Evolutionary conservation across 2,888 invertebrate genomes (phyloP).

Genomic region (Caradrina kadenii): DNA sequence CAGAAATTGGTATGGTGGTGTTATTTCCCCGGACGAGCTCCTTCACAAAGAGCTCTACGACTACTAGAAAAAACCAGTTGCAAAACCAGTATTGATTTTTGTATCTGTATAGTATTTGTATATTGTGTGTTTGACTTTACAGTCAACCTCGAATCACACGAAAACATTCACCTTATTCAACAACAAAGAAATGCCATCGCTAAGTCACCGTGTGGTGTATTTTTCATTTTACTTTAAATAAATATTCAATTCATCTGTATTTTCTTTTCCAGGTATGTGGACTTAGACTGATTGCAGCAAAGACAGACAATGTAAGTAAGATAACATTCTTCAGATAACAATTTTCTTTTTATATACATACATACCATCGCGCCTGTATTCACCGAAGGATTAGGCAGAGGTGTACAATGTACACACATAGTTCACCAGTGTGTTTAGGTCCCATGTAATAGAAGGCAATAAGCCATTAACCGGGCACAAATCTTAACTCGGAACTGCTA

Average conservation of each 20-base stretch:
- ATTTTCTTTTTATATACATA: constrained; percentile 3
- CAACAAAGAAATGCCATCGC: too few relatives aligned
- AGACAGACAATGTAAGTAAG: constrained; percentile 20
- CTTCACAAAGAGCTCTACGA: too few relatives aligned
- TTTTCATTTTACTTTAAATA: neutral
- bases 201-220: neutral
- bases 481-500: too few relatives aligned
- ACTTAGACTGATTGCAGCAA: constrained; percentile 4
- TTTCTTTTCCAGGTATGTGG: constrained; percentile 56
- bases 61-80: too few relatives aligned
- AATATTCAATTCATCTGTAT: constrained; percentile 7
- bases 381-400: too few relatives aligned
- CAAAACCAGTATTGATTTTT: neutral
- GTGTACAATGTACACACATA: too few relatives aligned
- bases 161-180: neutral
- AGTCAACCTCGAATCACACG: neutral
- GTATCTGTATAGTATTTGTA: neutral
- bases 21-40: too few relatives aligned
- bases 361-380: too few relatives aligned
- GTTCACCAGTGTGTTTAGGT: too few relatives aligned
- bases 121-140: neutral
- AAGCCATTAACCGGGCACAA: too few relatives aligned
- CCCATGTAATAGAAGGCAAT: too few relatives aligned
- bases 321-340: neutral
- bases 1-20: too few relatives aligned